Base-by-base conservation (phyloP, 2,113 vertebrate species). In the Nibea coibor region DNA sequence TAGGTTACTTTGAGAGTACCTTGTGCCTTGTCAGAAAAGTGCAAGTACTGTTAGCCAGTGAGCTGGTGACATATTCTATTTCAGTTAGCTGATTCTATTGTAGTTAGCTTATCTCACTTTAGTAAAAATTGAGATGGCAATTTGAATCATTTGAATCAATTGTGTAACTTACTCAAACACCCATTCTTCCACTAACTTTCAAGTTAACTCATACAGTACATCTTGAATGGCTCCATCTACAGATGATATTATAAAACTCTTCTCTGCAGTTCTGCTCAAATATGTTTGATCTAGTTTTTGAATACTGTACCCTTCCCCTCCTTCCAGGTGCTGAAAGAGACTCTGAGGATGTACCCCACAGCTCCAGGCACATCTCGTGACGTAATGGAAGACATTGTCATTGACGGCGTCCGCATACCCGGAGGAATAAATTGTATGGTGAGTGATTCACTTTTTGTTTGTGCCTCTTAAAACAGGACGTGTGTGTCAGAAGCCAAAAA, bases 301-400 rank as follows among this genome's bases (percentile, higher is more conserved):
- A 45, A 45, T 15, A 1, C 35, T 43, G 1, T 62, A 4, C 35
- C 45, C 4, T 26, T 4, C 7, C 28, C 45, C 5, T 26, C 8
- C 7, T 0, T 11, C 10, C 62, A 99, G 97, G 95, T 99, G 58
- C 88, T 98, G 57, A 99, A 98, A 87, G 97, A 99, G 88, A 95
- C 95, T 0, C 94, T 99, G 78, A 93, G 97, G 75, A 26, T 98
- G 1, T 99, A 98, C 58, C 96, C 97, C 0, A 94, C 95, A 0
- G 90, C 94, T 2, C 90, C 96, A 0, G 96, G 94, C 14, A 97
- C 96, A 0, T 81, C 95, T 10, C 96, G 97, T 16, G 85, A 94
- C 16, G 3, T 96, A 16, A 16, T 64, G 31, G 89, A 95, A 74
- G 96, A 97, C 80, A 90, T 84, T 0, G 4, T 96, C 26, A 81